Conservation (phyloP, 2,113 vertebrate species). For the Perca flavescens region DNA sequence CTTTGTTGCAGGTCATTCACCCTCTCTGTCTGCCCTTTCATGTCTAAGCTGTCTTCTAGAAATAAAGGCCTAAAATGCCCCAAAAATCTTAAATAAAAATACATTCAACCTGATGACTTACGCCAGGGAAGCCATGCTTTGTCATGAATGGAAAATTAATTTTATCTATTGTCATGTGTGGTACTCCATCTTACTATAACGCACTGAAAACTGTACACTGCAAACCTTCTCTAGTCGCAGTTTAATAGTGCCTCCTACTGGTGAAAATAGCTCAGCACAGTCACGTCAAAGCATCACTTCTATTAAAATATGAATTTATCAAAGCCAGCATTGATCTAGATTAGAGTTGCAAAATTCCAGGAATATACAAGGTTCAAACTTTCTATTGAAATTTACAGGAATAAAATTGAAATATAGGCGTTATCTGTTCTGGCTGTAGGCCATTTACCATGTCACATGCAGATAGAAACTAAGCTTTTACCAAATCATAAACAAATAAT, state of each 20-base stretch:
- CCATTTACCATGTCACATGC: not conserved
- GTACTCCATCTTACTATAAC: not conserved
- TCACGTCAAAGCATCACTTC: not conserved
- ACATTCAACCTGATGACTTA: not conserved
- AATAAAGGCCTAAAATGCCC: too few species aligned
- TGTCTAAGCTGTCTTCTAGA: too few species aligned
- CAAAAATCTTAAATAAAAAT: not conserved
- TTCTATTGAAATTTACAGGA: not conserved
- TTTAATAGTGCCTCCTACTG: conserved; percentile 31
- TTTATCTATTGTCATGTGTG: not conserved
- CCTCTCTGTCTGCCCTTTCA: too few species aligned
- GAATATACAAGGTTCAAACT: not conserved
- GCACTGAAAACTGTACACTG: not conserved
- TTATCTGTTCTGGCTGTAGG: not conserved
- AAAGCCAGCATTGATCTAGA: not conserved
- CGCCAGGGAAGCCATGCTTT: not conserved
- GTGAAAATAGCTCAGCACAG: not conserved
- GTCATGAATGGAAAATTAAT: not conserved
- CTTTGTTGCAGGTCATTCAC: too few species aligned
- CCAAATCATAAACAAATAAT: too few species aligned
- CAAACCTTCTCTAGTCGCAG: not conserved
- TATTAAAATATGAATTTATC: not conserved
- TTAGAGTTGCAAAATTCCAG: not conserved
- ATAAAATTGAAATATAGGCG: not conserved
- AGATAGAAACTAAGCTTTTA: not conserved